A percentile compares a stretch with the other conserved stretches of the same genome.
These are phyloP conservation scores for Anas platyrhynchos DNA, from an alignment of 2,113 vertebrate genomes.

Conservation along the genomic window DNA sequence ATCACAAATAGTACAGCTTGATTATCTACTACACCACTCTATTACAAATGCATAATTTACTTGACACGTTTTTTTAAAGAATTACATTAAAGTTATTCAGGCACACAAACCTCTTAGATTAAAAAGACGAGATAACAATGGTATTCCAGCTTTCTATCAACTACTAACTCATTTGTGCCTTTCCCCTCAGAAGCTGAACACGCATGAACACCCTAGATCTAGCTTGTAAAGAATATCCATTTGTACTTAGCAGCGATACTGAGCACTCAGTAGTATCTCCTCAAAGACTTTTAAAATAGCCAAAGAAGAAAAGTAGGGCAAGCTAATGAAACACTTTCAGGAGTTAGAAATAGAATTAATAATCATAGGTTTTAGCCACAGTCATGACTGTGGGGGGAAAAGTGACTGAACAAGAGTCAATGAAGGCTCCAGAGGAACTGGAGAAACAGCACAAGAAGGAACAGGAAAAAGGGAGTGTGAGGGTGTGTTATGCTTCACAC, in stretches of 20 bases:
- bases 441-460: background rate
- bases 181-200: background rate
- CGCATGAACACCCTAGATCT: slow-evolving; percentile 4
- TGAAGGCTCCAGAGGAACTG: background rate
- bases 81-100: background rate
- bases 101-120: background rate
- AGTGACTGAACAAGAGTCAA: background rate
- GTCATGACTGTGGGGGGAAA: background rate
- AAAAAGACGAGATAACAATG: background rate
- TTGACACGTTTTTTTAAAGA: background rate
- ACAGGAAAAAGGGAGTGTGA: background rate
- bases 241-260: slow-evolving; percentile 20
- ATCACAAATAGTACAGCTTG: background rate
- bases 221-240: slow-evolving; percentile 42
- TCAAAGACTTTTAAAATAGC: slow-evolving; percentile 44
- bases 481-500: background rate
- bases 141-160: background rate
- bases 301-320: slow-evolving; percentile 59
- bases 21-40: background rate
- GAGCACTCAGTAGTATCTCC: slow-evolving; percentile 5
- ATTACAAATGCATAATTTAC: background rate
- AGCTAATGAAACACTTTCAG: slow-evolving; percentile 52
- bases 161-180: background rate
- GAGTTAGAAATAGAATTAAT: slow-evolving; percentile 31
- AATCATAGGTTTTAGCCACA: slow-evolving; percentile 8